Percentiles rank a stretch among this genome's conserved stretches.
Conservation (phyloP, 2,113 vertebrate species). For the Physeter macrocephalus region DNA sequence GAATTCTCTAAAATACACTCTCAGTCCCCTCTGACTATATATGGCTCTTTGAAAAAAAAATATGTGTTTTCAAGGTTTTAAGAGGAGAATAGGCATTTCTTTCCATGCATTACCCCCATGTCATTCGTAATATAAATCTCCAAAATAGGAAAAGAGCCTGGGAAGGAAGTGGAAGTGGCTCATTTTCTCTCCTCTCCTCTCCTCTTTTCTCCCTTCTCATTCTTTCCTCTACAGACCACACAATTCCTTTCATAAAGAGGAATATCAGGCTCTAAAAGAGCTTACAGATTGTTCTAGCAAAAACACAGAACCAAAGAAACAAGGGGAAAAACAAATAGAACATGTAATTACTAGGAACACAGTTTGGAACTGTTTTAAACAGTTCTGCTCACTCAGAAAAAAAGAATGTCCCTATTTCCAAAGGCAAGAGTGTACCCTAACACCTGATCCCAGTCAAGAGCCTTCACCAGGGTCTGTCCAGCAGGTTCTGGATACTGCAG, state of each 20-base stretch:
- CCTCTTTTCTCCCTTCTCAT: background rate
- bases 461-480: background rate
- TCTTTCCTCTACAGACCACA: background rate
- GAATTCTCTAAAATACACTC: background rate
- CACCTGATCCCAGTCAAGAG: background rate
- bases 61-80: background rate
- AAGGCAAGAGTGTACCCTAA: background rate
- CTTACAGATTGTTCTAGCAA: slow-evolving; percentile 13
- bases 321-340: background rate
- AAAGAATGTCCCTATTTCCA: background rate
- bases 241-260: background rate
- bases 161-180: background rate
- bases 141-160: background rate
- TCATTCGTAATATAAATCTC: background rate
- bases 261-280: background rate
- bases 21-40: background rate
- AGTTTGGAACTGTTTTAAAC: slow-evolving; percentile 13
- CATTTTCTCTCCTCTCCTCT: background rate
- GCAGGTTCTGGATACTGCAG: background rate
- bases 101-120: background rate
- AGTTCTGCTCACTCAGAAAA: background rate
- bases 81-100: background rate
- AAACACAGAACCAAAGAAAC: background rate
- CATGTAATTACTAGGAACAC: background rate
- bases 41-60: background rate